Evolutionary conservation across 2,797 vertebrate genomes (phyloP).

Genomic region (Oreortyx pictus): DNA sequence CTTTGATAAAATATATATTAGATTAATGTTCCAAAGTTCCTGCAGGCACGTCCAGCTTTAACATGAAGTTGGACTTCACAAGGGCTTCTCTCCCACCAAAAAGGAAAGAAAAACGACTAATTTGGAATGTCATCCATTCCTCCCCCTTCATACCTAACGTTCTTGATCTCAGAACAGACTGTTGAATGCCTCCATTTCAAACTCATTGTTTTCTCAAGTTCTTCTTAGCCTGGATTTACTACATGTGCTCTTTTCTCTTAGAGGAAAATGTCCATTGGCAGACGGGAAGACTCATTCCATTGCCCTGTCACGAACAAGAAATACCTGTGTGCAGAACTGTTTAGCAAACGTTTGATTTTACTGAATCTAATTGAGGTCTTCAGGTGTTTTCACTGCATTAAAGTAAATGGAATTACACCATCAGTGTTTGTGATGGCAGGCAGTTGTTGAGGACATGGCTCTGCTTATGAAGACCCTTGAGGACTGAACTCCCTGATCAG

Average conservation of each 20-base stretch:
- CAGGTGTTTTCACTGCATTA: no score
- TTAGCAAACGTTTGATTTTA: neutral
- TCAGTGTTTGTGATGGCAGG: neutral
- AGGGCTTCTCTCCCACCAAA: neutral
- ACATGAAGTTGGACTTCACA: neutral
- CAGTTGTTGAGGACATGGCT: accelerated
- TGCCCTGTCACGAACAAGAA: neutral
- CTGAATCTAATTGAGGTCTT: neutral
- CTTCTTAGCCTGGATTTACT: neutral
- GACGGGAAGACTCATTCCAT: neutral
- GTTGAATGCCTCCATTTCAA: neutral
- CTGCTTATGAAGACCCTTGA: neutral
- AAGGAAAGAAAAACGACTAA: neutral
- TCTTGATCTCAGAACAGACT: neutral
- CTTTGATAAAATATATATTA: neutral
- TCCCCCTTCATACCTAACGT: neutral
- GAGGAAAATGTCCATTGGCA: neutral
- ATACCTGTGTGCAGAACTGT: neutral
- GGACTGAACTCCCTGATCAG: neutral
- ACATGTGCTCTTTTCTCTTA: neutral
- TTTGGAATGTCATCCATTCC: neutral
- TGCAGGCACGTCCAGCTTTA: neutral
- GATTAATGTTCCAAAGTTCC: neutral
- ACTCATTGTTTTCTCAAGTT: neutral
- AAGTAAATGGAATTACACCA: neutral